Percentiles rank a stretch among this genome's conserved stretches.
phyloP scores from a whole-genome alignment of 2,113 vertebrate species.

The Peromyscus polionotus region DNA sequence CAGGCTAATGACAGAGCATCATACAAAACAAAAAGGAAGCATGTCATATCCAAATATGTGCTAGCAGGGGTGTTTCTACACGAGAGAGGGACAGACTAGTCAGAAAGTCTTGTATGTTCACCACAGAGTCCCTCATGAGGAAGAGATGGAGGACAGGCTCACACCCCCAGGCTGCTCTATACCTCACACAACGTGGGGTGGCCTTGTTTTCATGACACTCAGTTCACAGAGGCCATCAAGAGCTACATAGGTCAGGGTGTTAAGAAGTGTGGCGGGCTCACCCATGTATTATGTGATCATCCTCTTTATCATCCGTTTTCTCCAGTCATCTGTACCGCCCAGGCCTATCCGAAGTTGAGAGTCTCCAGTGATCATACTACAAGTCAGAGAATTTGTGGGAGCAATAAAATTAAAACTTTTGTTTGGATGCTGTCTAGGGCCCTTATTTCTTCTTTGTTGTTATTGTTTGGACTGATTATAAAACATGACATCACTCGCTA shows the following conservation, averaged over 20 bases:
- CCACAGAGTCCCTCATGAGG: constrained; percentile 60
- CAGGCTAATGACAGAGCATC: constrained; percentile 82
- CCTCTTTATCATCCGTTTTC: constrained; percentile 62
- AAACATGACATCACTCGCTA: constrained; percentile 35
- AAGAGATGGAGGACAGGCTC: constrained; percentile 60
- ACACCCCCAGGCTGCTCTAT: background rate
- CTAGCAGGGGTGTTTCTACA: constrained; percentile 76
- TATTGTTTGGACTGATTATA: constrained; percentile 46
- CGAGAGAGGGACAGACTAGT: constrained; percentile 80
- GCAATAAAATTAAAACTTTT: constrained; percentile 42
- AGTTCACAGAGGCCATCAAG: constrained; percentile 36
- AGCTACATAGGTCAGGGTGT: constrained; percentile 42
- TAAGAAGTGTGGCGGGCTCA: constrained; percentile 29
- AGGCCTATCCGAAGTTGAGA: background rate
- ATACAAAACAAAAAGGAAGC: constrained; percentile 80
- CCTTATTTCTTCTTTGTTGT: constrained; percentile 44
- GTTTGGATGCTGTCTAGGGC: background rate
- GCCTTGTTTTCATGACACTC: constrained; percentile 69
- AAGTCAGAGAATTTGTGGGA: constrained; percentile 70
- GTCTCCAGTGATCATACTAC: constrained; percentile 66
- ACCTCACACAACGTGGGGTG: background rate
- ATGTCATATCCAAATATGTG: constrained; percentile 78
- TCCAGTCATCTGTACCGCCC: constrained; percentile 48
- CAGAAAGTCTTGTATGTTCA: constrained; percentile 77
- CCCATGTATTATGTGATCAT: constrained; percentile 17